Evolutionary conservation across 1,140 invertebrate species (phyloP).

Genomic region (Platyura marginata): DNA sequence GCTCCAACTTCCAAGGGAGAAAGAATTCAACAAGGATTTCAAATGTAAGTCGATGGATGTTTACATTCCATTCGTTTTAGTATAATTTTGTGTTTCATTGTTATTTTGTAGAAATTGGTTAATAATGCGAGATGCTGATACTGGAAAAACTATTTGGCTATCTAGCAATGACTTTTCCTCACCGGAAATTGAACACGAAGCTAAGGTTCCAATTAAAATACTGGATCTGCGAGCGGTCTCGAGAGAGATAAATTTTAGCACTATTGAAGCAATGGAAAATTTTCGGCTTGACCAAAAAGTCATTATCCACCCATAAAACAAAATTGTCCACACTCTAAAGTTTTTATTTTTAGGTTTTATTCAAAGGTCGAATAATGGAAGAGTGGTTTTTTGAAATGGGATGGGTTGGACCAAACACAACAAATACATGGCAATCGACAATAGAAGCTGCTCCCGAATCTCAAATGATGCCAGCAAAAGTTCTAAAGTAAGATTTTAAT

Average conservation of each 20-base stretch:
- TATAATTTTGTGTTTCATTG: background rate
- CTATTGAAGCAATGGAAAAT: conserved; percentile 87
- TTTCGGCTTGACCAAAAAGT: conserved; percentile 90
- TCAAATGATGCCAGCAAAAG: conserved; percentile 98
- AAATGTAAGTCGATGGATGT: conserved; percentile 8
- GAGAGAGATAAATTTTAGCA: conserved; percentile 97
- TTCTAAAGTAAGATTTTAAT: conserved; percentile 48
- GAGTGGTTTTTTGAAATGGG: conserved; percentile 99
- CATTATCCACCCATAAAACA: no score
- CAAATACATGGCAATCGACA: conserved; percentile 97
- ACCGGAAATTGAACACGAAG: conserved; percentile 86
- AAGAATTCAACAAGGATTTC: conserved; percentile 21
- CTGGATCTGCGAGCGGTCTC: conserved; percentile 90
- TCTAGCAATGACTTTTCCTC: conserved; percentile 89
- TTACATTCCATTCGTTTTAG: background rate
- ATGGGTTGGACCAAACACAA: conserved; percentile 88
- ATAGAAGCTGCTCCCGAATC: conserved; percentile 98
- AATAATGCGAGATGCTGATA: conserved; percentile 90
- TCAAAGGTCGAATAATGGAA: conserved; percentile 68
- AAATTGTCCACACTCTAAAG: conserved; percentile 3
- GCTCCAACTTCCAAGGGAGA: no score
- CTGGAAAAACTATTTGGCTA: conserved; percentile 93
- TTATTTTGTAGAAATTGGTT: conserved; percentile 77
- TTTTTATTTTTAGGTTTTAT: conserved; percentile 28
- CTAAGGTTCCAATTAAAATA: conserved; percentile 89